A percentile compares a stretch with the other conserved stretches of the same genome.
Evolutionary conservation across 2,888 invertebrate genomes (phyloP).

Genomic region (Xanthia togata): DNA sequence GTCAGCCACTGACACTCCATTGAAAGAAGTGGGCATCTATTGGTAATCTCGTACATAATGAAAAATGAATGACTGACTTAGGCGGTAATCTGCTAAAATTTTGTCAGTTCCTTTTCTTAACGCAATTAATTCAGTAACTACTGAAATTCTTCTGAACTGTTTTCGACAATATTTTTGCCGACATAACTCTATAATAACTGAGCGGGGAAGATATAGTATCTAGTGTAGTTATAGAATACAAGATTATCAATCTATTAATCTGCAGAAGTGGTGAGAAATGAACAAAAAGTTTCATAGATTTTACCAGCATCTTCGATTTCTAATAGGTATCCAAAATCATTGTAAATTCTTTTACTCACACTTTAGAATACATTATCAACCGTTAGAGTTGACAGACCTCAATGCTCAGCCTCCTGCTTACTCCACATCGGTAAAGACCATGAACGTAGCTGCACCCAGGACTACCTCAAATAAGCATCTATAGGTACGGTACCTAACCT

Average conservation of each 20-base stretch:
- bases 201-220: not conserved
- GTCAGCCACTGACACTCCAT: too few relatives aligned
- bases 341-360: not conserved
- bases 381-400: not conserved
- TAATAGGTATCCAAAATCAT: not conserved
- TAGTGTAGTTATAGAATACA: not conserved
- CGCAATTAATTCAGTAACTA: not conserved
- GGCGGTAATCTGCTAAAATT: too few relatives aligned
- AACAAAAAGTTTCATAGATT: not conserved
- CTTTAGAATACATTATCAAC: not conserved
- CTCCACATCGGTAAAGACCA: slow-evolving; percentile 15
- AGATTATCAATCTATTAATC: not conserved
- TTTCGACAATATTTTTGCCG: not conserved
- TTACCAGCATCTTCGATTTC: too few relatives aligned
- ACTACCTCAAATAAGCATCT: slow-evolving; percentile 42
- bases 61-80: too few relatives aligned
- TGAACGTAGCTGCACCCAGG: slow-evolving; percentile 15
- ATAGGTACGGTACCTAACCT: slow-evolving; percentile 38
- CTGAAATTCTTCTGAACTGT: not conserved
- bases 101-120: too few relatives aligned
- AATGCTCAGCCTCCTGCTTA: not conserved
- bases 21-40: too few relatives aligned
- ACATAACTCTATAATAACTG: not conserved
- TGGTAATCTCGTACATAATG: too few relatives aligned
- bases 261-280: not conserved